These are phyloP conservation scores for Phaenicophaeus curvirostris DNA, from an alignment of 2,797 vertebrate species.

Conservation along the genomic window DNA sequence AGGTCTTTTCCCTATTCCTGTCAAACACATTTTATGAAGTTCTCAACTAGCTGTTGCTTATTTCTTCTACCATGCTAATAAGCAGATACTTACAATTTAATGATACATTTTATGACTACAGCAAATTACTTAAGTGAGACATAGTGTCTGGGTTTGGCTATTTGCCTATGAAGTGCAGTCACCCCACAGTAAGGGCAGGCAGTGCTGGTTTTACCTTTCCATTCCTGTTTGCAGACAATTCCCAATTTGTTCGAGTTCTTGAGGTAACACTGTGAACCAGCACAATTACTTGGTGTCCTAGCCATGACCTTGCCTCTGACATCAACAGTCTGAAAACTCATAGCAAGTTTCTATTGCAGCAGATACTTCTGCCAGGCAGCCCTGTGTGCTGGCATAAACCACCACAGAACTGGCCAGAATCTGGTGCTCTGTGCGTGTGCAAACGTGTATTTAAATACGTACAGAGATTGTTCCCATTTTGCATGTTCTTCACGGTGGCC, in stretches of 20 bases:
- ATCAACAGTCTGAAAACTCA: not conserved
- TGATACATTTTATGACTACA: not conserved
- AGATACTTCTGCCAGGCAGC: not conserved
- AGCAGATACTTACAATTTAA: slow-evolving; percentile 4
- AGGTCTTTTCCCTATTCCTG: not conserved
- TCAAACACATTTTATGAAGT: not conserved
- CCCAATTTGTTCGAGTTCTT: not conserved
- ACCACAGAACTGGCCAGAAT: not conserved
- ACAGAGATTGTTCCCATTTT: not conserved
- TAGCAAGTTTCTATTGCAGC: not conserved
- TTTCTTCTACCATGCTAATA: not conserved
- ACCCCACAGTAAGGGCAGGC: not conserved
- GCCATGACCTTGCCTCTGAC: not conserved
- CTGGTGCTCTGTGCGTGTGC: not conserved
- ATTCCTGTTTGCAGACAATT: not conserved
- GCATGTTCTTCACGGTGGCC: not conserved
- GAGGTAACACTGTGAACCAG: not conserved
- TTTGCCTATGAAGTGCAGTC: not conserved
- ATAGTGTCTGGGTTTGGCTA: not conserved
- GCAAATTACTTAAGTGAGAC: not conserved
- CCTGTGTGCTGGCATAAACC: not conserved
- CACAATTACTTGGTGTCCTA: not conserved
- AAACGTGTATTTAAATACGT: not conserved
- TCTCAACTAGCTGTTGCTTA: not conserved
- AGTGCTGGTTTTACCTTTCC: not conserved